Conservation (phyloP, 2,888 invertebrate species). For the Rhaphigaster nebulosa region DNA sequence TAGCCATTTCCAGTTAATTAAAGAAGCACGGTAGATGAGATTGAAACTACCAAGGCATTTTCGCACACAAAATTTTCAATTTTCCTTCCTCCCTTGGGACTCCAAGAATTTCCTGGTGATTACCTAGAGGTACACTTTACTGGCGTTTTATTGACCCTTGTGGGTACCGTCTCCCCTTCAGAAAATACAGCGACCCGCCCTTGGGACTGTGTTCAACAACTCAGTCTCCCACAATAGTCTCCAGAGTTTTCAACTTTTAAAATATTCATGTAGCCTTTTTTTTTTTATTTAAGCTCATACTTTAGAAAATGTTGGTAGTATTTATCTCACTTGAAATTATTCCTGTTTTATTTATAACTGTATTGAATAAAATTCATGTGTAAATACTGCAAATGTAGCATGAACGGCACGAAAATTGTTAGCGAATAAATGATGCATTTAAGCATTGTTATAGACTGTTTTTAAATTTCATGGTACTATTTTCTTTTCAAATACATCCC, state of each 20-base stretch:
- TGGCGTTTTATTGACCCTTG: slow-evolving; percentile 5
- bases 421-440: no score
- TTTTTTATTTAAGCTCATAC: not conserved
- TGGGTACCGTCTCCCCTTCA: not conserved
- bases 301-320: not conserved
- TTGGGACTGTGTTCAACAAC: not conserved
- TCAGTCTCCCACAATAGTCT: not conserved
- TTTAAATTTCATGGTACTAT: not conserved
- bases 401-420: no score
- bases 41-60: not conserved
- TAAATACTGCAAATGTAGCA: no score
- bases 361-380: no score
- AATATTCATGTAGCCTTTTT: not conserved
- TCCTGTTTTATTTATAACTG: not conserved
- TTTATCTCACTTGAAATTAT: not conserved
- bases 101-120: not conserved
- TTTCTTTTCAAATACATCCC: not conserved
- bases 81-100: not conserved
- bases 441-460: no score
- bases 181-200: not conserved
- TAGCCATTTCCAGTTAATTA: no score
- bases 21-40: no score
- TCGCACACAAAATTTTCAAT: not conserved
- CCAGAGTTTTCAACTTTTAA: not conserved
- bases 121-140: not conserved